Base-by-base conservation (phyloP, 2,888 invertebrate genomes). In the Epinotia demarniana region DNA sequence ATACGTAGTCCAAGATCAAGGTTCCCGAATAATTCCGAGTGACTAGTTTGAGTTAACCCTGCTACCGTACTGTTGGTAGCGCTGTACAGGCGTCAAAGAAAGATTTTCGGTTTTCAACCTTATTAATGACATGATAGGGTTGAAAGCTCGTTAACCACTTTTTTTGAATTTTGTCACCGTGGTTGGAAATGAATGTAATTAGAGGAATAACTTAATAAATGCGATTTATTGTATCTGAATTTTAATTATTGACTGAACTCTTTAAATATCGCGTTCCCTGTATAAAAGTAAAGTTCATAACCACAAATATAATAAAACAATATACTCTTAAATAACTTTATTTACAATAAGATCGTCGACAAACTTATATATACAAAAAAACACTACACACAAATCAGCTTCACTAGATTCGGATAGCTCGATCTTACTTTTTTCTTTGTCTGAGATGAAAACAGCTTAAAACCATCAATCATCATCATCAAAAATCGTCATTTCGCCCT, bases 161-260 rank as follows among this genome's bases (percentile, higher is more conserved):
- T 16, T 27, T 64, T 64, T 64, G 49, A 49, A 49, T 4, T 49
- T 16, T 64, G 27, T 64, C 23, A 27, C n/a, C 23, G 13, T 70
- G 58, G 19, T 18, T 68, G 53, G 68, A 61, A 68, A 73, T 68
- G 63, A 58, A 58, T 49, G 69, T 70, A 39, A 61, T 49, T 19
- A 64, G 69, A 58, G 33, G 19, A 49, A 39, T 49, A 58, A 74
- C 46, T 64, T 69, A 74, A 74, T 74, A 74, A 74, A 74, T 57
- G 63, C 57, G 58, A 23, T 74, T 69, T 58, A 49, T 58, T 58
- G 63, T 64, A 49, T 16, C 19, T 8, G 19, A 43, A 9, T 39
- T 39, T 39, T 39, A 9, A 9, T 39, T 9, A 9, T 39, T 39
- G 9, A 9, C 39, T 33, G 39, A 9, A 39, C 39, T 9, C 39